Conservation (phyloP, 2,888 invertebrate species). For the Acronicta aceris region DNA sequence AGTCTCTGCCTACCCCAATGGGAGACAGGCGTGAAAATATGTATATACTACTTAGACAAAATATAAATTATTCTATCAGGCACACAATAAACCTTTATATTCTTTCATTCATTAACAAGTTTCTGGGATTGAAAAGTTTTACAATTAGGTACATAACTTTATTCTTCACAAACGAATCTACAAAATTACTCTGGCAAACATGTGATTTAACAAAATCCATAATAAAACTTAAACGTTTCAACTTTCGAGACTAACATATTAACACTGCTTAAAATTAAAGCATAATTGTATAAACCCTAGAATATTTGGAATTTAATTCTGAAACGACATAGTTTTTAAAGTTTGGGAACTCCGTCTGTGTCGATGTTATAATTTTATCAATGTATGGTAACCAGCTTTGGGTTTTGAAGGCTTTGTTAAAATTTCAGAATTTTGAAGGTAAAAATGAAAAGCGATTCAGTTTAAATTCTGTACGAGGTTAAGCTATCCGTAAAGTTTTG, state of each 20-base stretch:
- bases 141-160: background rate
- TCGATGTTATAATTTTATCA: constrained; percentile 67
- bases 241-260: constrained; percentile 46
- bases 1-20: too few relatives aligned
- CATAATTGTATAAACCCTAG: constrained; percentile 23
- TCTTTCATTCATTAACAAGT: background rate
- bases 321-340: constrained; percentile 61
- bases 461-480: constrained; percentile 70
- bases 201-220: constrained; percentile 13
- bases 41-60: too few relatives aligned
- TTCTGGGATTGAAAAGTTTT: background rate
- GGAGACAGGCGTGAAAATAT: too few relatives aligned
- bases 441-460: constrained; percentile 71
- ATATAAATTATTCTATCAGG: background rate
- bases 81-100: background rate
- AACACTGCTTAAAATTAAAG: constrained; percentile 40
- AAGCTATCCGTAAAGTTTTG: constrained; percentile 73
- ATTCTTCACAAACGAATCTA: background rate
- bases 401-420: constrained; percentile 65
- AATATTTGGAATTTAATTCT: constrained; percentile 42
- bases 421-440: constrained; percentile 70
- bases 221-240: constrained; percentile 15
- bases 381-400: constrained; percentile 53
- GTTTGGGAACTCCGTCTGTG: constrained; percentile 54
- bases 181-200: constrained; percentile 1